phyloP scores from a whole-genome alignment of 1,140 invertebrate genomes.

The Periplaneta americana region DNA sequence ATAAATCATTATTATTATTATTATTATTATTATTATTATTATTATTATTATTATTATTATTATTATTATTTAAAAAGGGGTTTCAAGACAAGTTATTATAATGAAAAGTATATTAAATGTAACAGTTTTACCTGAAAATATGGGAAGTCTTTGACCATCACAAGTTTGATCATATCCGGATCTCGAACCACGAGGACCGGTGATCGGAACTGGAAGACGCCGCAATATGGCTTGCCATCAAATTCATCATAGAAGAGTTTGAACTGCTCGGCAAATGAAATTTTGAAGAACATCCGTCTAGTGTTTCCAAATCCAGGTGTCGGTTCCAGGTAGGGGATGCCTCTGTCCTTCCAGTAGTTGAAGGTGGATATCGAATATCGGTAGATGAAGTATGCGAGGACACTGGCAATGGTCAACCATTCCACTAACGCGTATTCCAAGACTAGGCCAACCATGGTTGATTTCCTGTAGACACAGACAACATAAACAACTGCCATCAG shows the following conservation, averaged over 20 bases:
- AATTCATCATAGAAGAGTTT: background rate
- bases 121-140: constrained; percentile 26
- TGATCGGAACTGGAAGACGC: constrained; percentile 38
- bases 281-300: constrained; percentile 3
- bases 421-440: background rate
- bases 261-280: constrained; percentile 19
- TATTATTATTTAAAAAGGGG: background rate
- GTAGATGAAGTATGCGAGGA: constrained; percentile 23
- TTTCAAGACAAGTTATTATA: background rate
- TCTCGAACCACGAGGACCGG: constrained; percentile 44
- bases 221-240: constrained; percentile 30
- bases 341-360: constrained; percentile 36
- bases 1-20: no score
- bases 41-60: background rate
- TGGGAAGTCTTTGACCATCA: constrained; percentile 46
- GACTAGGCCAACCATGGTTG: background rate
- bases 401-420: background rate
- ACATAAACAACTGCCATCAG: no score
- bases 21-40: background rate
- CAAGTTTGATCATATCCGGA: constrained; percentile 40
- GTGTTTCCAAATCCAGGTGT: constrained; percentile 34
- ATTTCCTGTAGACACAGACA: background rate
- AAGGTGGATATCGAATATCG: constrained; percentile 34
- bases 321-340: constrained; percentile 28
- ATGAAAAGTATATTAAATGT: background rate